These are phyloP conservation scores for Pachyramphus minor DNA, from an alignment of 2,113 vertebrate species.

Conservation along the genomic window DNA sequence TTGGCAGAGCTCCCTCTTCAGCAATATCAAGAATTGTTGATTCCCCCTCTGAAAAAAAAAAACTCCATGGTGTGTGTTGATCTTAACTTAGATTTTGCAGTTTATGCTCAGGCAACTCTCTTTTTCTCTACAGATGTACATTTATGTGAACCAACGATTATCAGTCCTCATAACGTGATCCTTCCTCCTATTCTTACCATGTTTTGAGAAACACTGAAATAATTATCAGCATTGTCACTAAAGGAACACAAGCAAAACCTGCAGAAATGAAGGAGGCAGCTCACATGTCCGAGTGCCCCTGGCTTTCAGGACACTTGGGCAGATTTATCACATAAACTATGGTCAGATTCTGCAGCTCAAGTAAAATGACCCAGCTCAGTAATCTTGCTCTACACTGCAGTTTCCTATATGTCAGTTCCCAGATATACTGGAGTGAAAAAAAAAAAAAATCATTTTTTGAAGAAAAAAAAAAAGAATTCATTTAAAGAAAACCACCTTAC, in stretches of 20 bases:
- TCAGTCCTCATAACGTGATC: not conserved
- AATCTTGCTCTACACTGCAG: not conserved
- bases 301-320: not conserved
- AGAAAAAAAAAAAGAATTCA: fast-evolving
- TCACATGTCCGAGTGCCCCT: not conserved
- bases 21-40: not conserved
- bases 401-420: not conserved
- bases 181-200: not conserved
- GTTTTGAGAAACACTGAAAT: not conserved
- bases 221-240: not conserved
- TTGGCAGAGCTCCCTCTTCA: not conserved
- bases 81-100: not conserved
- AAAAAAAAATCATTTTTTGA: not conserved
- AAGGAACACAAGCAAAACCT: not conserved
- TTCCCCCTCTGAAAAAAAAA: too few relatives aligned
- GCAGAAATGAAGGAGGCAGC: not conserved
- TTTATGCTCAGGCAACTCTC: not conserved
- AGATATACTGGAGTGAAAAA: not conserved
- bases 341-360: not conserved
- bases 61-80: not conserved
- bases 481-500: not conserved
- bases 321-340: not conserved
- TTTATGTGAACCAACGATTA: not conserved
- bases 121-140: not conserved
- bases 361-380: not conserved